Evolutionary conservation across 2,888 invertebrate genomes (phyloP), one percentile per base, ranked within the genome.

Genomic region (Galerucella calmariensis): DNA sequence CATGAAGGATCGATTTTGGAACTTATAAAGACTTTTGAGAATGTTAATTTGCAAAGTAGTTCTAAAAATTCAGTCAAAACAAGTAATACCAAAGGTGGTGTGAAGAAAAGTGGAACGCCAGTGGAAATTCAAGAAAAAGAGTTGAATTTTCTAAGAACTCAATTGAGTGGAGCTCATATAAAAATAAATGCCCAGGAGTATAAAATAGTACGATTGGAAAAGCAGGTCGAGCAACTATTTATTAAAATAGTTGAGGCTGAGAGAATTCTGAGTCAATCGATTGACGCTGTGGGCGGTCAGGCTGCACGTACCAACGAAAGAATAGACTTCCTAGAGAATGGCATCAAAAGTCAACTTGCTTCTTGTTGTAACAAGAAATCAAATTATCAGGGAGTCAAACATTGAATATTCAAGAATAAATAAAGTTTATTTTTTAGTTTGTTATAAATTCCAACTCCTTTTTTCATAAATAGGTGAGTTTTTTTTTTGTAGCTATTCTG

Each of bases 1-100:
- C 72, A 72, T 5, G 72, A 72, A 62, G 72, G 66, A 59, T 9
- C 16, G 6, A 72, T 72, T 48, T 35, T 72, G 12, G 48, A 51
- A 8, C 41, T 72, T 5, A 46, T 56, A 58, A 72, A 72, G n/a
- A 6, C 41, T n/a, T 27, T 11, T 9, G 56, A 69, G 61, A 59
- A 46, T 14, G 20, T 44, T 1, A 12, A n/a, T 20, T 2, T 12
- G 6, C 14, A 16, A 20, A 51, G n/a, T 14, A 11, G 3, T 16
- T 58, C 41, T 68, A n/a, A 46, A 59, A 58, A 59, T 16, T 20
- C 41, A 41, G 44, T 35, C 4, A 56, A 67, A 56, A 53, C 56
- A 6, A 46, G 67, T 41, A 6, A 6, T 35, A 68, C 68, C 20
- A 41, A 68, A 68, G 68, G 68, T 0, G 68, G 67, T 41, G 46